Evolutionary conservation across 2,888 invertebrate species (phyloP), one percentile per base, ranked within the genome.

Genomic region (Polyommatus icarus): DNA sequence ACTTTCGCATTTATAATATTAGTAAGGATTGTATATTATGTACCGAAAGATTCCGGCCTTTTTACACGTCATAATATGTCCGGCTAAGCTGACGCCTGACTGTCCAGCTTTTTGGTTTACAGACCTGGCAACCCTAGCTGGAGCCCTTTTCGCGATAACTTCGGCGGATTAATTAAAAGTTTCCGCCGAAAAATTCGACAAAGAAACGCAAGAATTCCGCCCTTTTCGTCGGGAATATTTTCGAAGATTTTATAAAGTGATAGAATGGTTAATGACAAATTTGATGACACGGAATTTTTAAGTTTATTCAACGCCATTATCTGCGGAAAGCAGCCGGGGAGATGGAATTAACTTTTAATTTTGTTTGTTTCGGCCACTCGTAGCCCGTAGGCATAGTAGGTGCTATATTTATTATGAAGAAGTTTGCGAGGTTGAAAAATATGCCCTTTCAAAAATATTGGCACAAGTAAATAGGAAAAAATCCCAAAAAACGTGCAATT

Each of bases 151-250:
- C 80, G 71, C 80, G 78, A 82, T 77, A 82, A 81, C 82, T 83
- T 79, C 78, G 72, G 78, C 71, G 78, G 80, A 80, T 82, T 82
- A 81, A 83, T 83, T 83, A 83, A 82, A 83, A 83, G 80, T 83
- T 82, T 50, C n/a, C 71, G 78, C 76, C 75, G n/a, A 78, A 78
- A 77, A 77, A 40, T 73, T 73, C 59, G 71, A 77, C 59, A 59
- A 77, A 72, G 77, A 77, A 24, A 61, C 20, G 46, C 6, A 73
- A 29, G 59, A 77, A 73, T 73, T 46, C 46, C 32, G 15, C 29
- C 46, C n/a, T 46, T 24, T 71, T 59, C 15, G 2, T 3, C 40
- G 59, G 40, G 46, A 46, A 61, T 77, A 29, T 73, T 36, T 67
- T 18, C 10, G 59, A 67, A 24, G 8, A 36, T 61, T 76, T 40